Evolutionary conservation across 2,113 vertebrate species (phyloP), one percentile per base, ranked within the genome.

Genomic region (Acanthisitta chloris): DNA sequence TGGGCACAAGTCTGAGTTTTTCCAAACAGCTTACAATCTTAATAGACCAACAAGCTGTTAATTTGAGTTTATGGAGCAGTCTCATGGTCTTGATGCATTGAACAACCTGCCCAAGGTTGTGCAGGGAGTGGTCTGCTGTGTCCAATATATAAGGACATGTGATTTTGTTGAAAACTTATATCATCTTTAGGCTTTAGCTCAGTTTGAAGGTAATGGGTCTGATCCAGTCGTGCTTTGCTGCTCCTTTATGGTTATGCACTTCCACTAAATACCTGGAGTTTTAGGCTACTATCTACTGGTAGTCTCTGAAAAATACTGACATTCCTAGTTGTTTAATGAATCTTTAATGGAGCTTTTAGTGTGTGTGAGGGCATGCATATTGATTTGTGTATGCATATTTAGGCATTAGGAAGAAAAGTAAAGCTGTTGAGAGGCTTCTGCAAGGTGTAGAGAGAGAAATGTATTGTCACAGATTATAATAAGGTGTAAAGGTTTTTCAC

Each of bases 301-400:
- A 85, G 38, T 58, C 74, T 64, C 76, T 79, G 66, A 83, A 57
- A 94, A 95, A 79, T 85, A 84, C 66, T 87, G 81, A 45, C 65
- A 46, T 87, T 92, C 36, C 48, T 71, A 65, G 72, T 89, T 91
- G 59, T 84, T 91, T 89, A 91, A 57, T 89, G 76, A 94, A 79
- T 84, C 69, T 71, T 86, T 81, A 92, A 78, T 86, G 45, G 66
- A 79, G 40, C 42, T 92, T 91, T 76, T 55, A 74, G 51, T 46
- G 43, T 55, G 21, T 80, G 43, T 33, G 66, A 87, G 45, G 33
- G n/a, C 51, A 73, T 84, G 59, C 49, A 40, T 76, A 21, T 86
- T 92, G 82, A 70, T 77, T 74, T 86, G 10, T 78, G 26, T 71
- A 24, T 71, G 65, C 10, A 1, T 71, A 42, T 91, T 67, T 91